phyloP scores from a whole-genome alignment of 2,888 invertebrate genomes.

The Scaptomyza flava region DNA sequence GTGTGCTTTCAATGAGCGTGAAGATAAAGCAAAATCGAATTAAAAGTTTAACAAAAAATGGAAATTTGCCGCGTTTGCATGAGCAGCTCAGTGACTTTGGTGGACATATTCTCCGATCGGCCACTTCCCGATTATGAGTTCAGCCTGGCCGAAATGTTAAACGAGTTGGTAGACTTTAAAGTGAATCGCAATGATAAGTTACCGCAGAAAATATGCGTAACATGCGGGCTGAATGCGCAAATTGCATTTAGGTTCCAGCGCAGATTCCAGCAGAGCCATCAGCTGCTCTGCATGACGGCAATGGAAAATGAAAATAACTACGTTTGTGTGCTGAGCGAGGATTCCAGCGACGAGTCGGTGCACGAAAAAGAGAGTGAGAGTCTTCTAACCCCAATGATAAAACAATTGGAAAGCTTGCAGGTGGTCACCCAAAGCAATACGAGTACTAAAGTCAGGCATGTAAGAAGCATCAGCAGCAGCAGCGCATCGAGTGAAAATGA shows the following conservation, averaged over 20 bases:
- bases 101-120: conserved; percentile 26
- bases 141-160: conserved; percentile 32
- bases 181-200: conserved; percentile 18
- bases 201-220: conserved; percentile 32
- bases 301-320: not conserved
- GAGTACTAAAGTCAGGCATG: not conserved
- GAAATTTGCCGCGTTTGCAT: conserved; percentile 35
- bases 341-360: not conserved
- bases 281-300: conserved; percentile 11
- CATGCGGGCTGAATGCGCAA: conserved; percentile 22
- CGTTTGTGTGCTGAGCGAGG: not conserved
- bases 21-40: not conserved
- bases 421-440: not conserved
- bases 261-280: conserved; percentile 12
- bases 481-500: not conserved
- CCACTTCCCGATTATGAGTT: conserved; percentile 6
- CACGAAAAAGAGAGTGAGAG: not conserved
- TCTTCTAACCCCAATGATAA: not conserved
- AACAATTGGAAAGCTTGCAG: not conserved
- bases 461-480: not conserved
- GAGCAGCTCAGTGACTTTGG: conserved; percentile 7
- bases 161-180: conserved; percentile 18
- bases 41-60: conserved; percentile 4
- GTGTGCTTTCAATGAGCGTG: not conserved
- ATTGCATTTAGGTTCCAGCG: conserved; percentile 23